Conservation (phyloP, 1,140 invertebrate genomes). For the Mycetomoellerius zeteki region DNA sequence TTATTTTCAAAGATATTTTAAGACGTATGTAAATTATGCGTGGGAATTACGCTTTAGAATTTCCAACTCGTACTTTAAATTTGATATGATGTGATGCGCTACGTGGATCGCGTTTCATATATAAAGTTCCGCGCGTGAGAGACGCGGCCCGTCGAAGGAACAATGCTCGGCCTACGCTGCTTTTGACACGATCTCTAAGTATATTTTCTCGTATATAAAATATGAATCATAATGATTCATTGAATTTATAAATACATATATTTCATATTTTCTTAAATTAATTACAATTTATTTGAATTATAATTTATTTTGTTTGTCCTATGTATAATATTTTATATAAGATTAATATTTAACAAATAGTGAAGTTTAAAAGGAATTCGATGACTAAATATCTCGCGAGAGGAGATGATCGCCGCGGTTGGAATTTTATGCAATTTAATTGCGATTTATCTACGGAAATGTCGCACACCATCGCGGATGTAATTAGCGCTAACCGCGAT, state of each 20-base stretch:
- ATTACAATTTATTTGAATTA: not conserved
- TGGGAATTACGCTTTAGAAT: not conserved
- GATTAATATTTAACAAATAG: not conserved
- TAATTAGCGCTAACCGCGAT: conserved; percentile 58
- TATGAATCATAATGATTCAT: not conserved
- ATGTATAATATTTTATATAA: not conserved
- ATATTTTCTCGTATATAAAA: not conserved
- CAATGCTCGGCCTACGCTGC: conserved; percentile 63
- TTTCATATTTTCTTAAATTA: not conserved
- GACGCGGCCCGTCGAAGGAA: conserved; percentile 29
- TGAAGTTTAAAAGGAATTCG: not conserved
- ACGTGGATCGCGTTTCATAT: conserved; percentile 51
- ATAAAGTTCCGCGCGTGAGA: conserved; percentile 37
- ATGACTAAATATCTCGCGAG: conserved; percentile 1
- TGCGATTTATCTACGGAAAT: conserved; percentile 57
- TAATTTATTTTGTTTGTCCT: not conserved
- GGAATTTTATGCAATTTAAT: conserved; percentile 68
- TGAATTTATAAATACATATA: not conserved
- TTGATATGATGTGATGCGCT: not conserved
- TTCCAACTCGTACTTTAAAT: not conserved
- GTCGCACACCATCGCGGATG: conserved; percentile 31
- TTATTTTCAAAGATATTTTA: not conserved
- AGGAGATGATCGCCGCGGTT: not conserved
- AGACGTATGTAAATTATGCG: not conserved
- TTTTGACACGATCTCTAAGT: conserved; percentile 58